phyloP scores from a whole-genome alignment of 2,797 vertebrate genomes.

The Poeciliopsis paucimaculata region DNA sequence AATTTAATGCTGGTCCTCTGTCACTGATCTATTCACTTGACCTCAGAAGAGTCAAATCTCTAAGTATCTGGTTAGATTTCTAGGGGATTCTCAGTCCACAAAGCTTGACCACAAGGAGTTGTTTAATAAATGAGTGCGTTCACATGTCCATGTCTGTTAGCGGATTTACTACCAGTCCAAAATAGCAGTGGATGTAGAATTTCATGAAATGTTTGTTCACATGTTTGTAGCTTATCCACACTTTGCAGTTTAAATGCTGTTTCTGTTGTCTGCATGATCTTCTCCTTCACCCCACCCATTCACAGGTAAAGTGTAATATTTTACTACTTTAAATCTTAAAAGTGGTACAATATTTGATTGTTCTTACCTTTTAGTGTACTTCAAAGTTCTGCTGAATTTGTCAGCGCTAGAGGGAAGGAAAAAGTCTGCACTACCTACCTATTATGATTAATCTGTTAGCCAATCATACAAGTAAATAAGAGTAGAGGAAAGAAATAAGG shows the following conservation, averaged over 20 bases:
- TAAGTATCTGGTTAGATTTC: constrained; percentile 30
- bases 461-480: too few species aligned
- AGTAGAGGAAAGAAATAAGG: too few species aligned
- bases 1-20: constrained; percentile 60
- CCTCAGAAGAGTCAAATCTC: constrained; percentile 40
- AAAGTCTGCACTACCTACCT: neutral
- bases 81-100: constrained; percentile 18
- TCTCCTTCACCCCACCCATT: too few species aligned
- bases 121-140: constrained; percentile 11
- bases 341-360: neutral
- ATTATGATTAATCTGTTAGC: neutral
- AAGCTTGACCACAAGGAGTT: neutral
- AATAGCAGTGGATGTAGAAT: neutral
- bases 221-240: neutral
- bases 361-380: constrained; percentile 2
- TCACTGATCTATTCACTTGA: constrained; percentile 57
- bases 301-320: neutral
- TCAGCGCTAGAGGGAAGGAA: neutral
- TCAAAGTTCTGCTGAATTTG: neutral
- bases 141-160: neutral
- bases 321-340: neutral
- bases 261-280: neutral
- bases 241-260: neutral
- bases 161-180: neutral
- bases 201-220: neutral